These are phyloP conservation scores for Danaus plexippus DNA, from an alignment of 1,140 invertebrate species.

Conservation along the genomic window DNA sequence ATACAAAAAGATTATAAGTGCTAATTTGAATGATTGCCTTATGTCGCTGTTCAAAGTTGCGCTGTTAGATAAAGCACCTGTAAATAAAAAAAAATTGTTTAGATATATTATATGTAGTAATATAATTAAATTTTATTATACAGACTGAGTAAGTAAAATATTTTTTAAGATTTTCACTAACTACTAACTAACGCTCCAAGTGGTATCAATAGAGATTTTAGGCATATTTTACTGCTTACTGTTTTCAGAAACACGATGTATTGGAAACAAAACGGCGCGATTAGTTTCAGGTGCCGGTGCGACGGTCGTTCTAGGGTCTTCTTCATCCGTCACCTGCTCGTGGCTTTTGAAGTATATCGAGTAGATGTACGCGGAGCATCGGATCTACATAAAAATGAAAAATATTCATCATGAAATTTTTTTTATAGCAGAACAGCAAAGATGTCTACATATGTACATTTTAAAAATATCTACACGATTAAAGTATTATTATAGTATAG, in stretches of 20 bases:
- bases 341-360: conserved; percentile 76
- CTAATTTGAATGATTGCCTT: background rate
- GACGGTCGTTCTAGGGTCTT: conserved; percentile 40
- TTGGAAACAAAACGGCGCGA: conserved; percentile 47
- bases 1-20: background rate
- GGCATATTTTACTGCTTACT: conserved; percentile 26
- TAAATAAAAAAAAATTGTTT: conserved; percentile 2
- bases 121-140: too few species aligned
- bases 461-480: background rate
- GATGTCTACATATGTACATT: background rate
- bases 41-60: background rate
- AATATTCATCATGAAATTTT: background rate
- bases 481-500: too few species aligned
- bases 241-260: conserved; percentile 44
- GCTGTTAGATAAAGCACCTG: background rate
- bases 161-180: too few species aligned
- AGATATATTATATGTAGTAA: too few species aligned
- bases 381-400: conserved; percentile 57
- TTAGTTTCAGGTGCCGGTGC: conserved; percentile 38
- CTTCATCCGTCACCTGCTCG: conserved; percentile 74
- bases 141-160: too few species aligned
- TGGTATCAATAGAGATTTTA: too few species aligned
- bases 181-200: too few species aligned
- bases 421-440: background rate
- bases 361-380: conserved; percentile 76